Evolutionary conservation across 2,113 vertebrate species (phyloP), one percentile per base, ranked within the genome.

Genomic region (Rhinichthys klamathensis): DNA sequence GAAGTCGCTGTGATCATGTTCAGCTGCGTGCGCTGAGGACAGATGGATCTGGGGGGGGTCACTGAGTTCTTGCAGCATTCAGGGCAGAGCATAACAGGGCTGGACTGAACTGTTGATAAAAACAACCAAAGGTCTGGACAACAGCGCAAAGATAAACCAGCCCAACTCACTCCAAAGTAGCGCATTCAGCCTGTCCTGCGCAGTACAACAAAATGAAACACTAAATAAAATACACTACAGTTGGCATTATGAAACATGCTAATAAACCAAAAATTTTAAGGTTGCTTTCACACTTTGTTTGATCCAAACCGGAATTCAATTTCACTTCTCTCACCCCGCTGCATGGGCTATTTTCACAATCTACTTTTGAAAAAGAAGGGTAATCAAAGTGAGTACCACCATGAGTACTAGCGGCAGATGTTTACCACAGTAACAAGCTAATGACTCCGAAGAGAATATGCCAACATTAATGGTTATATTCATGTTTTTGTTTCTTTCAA

Each of bases 1-100:
- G 78, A 88, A 86, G 74, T 49, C 32, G 67, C 67, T 86, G 89
- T 91, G 89, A 92, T 91, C 89, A 87, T 90, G 83, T 89, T 78
- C 85, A 90, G 90, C 88, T 92, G 91, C 89, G 87, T 89, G 90
- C 87, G 85, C 86, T 80, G 86, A 87, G 91, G 89, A 91, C 90
- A 91, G 88, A 90, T 91, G 88, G 92, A 93, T 90, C 90, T 86
- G 85, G 83, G 92, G 63, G 61, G 88, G 95, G 93, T 95, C 94
- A 95, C 32, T 2, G 92, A 92, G 95, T 95, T 94, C 89, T 87
- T 91, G 35, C 82, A 61, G 21, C 27, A 81, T 69, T 69, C 73
- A 79, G 76, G 90, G 80, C 87, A 89, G 86, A 91, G 86, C 84
- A 89, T 86, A 90, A 70, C 83, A 11, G 35, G 58, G 77, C 18